These are phyloP conservation scores for Apodemia duryi DNA, from an alignment of 2,888 invertebrate genomes.

Conservation along the genomic window DNA sequence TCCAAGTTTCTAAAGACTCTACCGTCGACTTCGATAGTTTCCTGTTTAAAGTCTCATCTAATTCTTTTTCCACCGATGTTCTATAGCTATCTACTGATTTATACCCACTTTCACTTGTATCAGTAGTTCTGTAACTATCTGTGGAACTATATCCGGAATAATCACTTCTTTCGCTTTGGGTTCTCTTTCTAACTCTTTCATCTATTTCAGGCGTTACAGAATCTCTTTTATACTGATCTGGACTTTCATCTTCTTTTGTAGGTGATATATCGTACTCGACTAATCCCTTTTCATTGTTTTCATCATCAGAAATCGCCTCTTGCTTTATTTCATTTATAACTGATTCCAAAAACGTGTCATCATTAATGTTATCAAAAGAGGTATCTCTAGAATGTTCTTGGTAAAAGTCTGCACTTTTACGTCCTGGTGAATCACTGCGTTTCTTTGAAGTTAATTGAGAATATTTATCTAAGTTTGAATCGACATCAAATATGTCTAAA, in stretches of 20 bases:
- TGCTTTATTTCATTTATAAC: conserved; percentile 70
- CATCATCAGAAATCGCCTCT: conserved; percentile 56
- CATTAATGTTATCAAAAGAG: conserved; percentile 51
- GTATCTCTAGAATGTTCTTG: conserved; percentile 43
- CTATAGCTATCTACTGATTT: conserved; percentile 42
- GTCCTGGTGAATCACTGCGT: conserved; percentile 44
- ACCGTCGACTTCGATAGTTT: conserved; percentile 53
- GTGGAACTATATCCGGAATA: conserved; percentile 49
- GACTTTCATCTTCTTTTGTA: conserved; percentile 39
- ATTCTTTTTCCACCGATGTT: conserved; percentile 50
- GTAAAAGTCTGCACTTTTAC: conserved; percentile 43
- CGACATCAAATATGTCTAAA: conserved; percentile 57
- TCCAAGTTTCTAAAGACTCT: conserved; percentile 67
- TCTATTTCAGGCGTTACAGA: conserved; percentile 63
- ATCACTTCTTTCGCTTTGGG: conserved; percentile 44
- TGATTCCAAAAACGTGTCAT: conserved; percentile 66
- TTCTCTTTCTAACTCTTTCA: conserved; percentile 33
- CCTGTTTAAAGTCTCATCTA: conserved; percentile 37
- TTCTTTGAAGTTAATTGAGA: conserved; percentile 40
- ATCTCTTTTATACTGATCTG: conserved; percentile 30
- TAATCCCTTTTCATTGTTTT: conserved; percentile 57
- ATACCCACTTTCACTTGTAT: conserved; percentile 45
- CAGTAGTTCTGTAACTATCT: conserved; percentile 48
- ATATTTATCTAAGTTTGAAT: conserved; percentile 42
- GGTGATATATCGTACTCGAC: conserved; percentile 70